Evolutionary conservation across 2,888 invertebrate genomes (phyloP), one percentile per base, ranked within the genome.

Genomic region (Invenusta paracnida): DNA sequence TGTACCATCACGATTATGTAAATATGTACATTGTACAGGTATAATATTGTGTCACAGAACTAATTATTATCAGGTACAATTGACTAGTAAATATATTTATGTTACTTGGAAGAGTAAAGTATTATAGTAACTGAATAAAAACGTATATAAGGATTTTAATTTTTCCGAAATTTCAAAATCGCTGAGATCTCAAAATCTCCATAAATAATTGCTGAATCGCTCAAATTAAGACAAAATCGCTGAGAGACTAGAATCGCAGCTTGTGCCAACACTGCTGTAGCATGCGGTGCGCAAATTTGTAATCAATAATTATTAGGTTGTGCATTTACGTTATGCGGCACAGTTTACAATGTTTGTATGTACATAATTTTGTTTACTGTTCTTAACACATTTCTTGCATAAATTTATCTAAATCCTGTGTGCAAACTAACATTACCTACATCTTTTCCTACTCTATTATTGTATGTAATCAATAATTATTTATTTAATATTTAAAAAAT

Each of bases 171-270:
- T 73, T 73, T 73, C 23, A 73, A 73, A 73, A 23, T 73, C 23
- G 73, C 73, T 73, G 73, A 73, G 73, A 73, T 73, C 27, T 73
- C 73, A 73, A 23, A 73, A 73, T 73, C 73, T 13, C 73, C 17
- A 25, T 23, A 73, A 48, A 48, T 48, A 48, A 48, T 48, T 17
- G 17, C 48, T 11, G 48, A 48, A 48, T 48, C 17, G 48, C 17
- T 11, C 48, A 48, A 48, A 73, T 73, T 73, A 23, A 73, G 27
- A 73, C 73, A 73, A 73, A 73, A 73, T 73, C 73, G 73, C 73
- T 73, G 73, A 73, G 73, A 73, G 73, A 73, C 73, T 73, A 73
- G 73, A 73, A 73, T 73, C 73, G 27, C 73, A 73, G 73, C 73
- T 73, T 73, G 73, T 73, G 48, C 5, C 48, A 48, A 48, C 48